Percentiles rank a stretch among this genome's conserved stretches.
Conservation (phyloP, 1,140 invertebrate genomes). For the Leptinotarsa undecemlineata region DNA sequence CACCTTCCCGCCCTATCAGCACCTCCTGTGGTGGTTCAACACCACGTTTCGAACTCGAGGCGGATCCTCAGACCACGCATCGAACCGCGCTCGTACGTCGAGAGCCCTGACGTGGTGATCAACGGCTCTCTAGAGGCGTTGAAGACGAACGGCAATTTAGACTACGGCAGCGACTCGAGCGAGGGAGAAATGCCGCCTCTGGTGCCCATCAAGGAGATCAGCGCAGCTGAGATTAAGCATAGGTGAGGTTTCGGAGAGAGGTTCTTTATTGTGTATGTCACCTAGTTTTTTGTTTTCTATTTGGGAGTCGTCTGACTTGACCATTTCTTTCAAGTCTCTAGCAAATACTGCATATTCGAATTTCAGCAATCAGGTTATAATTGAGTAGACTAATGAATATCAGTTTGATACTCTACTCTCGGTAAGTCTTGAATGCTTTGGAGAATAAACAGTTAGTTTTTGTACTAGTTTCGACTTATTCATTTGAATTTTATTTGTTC, state of each 20-base stretch:
- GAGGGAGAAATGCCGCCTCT: constrained; percentile 66
- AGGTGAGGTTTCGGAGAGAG: constrained; percentile 40
- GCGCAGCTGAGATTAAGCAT: constrained; percentile 67
- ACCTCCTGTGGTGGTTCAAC: constrained; percentile 11
- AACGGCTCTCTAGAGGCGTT: constrained; percentile 61
- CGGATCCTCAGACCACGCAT: constrained; percentile 76
- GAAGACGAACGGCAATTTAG: constrained; percentile 58
- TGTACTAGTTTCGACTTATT: no score
- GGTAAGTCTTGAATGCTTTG: no score
- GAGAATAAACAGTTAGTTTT: no score
- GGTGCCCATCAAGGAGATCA: constrained; percentile 68
- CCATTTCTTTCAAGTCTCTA: not conserved
- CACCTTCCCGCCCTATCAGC: not conserved
- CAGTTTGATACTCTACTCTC: no score
- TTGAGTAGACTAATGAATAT: no score
- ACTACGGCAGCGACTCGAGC: constrained; percentile 58
- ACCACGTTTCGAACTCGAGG: constrained; percentile 49
- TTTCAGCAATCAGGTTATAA: no score
- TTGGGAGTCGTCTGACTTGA: not conserved
- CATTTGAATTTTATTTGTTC: no score
- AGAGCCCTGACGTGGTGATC: constrained; percentile 65
- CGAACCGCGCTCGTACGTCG: constrained; percentile 78
- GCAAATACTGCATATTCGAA: not conserved
- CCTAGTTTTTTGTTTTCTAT: not conserved
- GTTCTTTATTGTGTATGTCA: not conserved